Conservation (phyloP, 2,113 vertebrate genomes). For the Microcebus jonahi region DNA sequence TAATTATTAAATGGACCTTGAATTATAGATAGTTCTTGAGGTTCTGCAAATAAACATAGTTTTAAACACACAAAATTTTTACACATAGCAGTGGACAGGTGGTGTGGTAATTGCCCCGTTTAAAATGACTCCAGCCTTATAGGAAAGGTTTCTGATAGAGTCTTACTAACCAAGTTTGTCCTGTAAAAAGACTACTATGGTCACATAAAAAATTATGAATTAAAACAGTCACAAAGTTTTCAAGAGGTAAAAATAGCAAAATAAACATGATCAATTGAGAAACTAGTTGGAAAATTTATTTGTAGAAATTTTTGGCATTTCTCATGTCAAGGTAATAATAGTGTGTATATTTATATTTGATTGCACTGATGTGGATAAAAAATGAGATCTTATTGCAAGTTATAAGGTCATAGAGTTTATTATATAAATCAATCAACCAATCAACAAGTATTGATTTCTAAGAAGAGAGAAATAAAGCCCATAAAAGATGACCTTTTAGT, state of each 20-base stretch:
- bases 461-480: conserved; percentile 33
- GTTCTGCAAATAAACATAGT: not conserved
- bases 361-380: conserved; percentile 8
- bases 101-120: not conserved
- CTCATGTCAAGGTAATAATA: not conserved
- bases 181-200: not conserved
- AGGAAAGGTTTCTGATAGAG: not conserved
- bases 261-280: not conserved
- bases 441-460: conserved; percentile 64
- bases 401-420: conserved; percentile 74
- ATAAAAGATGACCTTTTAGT: conserved; percentile 77
- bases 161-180: not conserved
- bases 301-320: not conserved
- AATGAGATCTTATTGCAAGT: conserved; percentile 31
- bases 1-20: not conserved
- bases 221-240: not conserved
- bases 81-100: not conserved
- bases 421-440: conserved; percentile 76
- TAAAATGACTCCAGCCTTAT: not conserved
- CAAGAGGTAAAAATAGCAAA: not conserved
- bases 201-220: not conserved
- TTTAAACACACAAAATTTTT: not conserved
- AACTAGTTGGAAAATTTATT: not conserved
- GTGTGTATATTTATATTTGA: conserved; percentile 14
- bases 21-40: not conserved